Evolutionary conservation across 2,113 vertebrate genomes (phyloP).

Genomic region (Cyphomyrus plagiostoma): DNA sequence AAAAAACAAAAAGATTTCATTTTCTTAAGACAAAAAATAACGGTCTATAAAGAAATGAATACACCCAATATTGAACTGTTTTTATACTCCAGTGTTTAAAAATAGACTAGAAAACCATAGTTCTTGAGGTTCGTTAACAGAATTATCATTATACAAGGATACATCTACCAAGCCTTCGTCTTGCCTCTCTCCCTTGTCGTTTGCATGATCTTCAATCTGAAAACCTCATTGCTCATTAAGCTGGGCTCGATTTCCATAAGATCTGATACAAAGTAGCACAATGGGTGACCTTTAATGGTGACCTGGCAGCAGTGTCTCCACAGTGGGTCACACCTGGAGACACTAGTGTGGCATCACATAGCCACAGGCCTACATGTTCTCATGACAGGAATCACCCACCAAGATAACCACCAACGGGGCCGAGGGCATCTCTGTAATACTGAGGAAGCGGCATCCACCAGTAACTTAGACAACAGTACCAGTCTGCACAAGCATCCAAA

Average conservation of each 20-base stretch:
- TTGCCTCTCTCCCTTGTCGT: not conserved
- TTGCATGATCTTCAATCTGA: not conserved
- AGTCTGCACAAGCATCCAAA: not conserved
- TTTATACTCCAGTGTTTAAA: slow-evolving; percentile 26
- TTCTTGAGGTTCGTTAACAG: slow-evolving; percentile 16
- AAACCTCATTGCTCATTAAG: not conserved
- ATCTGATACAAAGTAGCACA: not conserved
- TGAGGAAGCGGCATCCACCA: not conserved
- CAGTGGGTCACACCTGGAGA: not conserved
- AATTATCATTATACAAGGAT: not conserved
- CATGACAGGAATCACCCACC: not conserved
- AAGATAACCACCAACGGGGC: not conserved
- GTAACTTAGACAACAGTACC: not conserved
- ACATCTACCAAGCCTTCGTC: not conserved
- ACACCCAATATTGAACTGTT: slow-evolving; percentile 16
- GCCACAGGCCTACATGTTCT: not conserved
- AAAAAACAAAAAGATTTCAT: not conserved
- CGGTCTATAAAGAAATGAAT: slow-evolving; percentile 8
- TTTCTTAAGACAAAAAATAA: slow-evolving; percentile 18
- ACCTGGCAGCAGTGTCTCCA: not conserved
- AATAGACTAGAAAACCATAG: slow-evolving; percentile 15
- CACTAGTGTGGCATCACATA: not conserved
- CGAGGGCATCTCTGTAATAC: not conserved
- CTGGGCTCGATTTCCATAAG: not conserved
- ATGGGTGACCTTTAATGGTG: not conserved